Evolutionary conservation across 2,797 vertebrate species (phyloP).

Genomic region (Acrossocheilus fasciatus): DNA sequence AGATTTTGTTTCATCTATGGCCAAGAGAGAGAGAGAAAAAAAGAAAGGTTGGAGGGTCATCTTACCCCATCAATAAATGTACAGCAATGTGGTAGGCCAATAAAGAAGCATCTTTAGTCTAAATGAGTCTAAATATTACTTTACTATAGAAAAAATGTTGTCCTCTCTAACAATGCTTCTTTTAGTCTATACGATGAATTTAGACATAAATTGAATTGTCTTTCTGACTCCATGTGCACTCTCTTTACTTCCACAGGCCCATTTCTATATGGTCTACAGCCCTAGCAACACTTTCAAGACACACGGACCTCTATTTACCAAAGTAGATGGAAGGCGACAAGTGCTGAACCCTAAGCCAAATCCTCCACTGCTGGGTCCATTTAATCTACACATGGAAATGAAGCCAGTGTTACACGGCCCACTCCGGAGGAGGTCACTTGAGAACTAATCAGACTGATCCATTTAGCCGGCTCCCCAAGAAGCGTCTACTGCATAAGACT

Average conservation of each 20-base stretch:
- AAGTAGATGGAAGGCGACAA: constrained; percentile 73
- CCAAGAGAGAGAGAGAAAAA: no score
- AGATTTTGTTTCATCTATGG: no score
- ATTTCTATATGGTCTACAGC: constrained; percentile 10
- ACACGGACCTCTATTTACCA: constrained; percentile 65
- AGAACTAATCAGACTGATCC: constrained; percentile 73
- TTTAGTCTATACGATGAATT: constrained; percentile 6
- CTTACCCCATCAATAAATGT: background rate
- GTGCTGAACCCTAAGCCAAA: constrained; percentile 72
- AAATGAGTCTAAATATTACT: background rate
- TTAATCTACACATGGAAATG: constrained; percentile 78
- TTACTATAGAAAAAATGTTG: constrained; percentile 42
- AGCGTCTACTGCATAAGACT: constrained; percentile 53
- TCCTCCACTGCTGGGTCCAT: constrained; percentile 71
- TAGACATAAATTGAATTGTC: constrained; percentile 24
- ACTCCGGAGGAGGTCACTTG: constrained; percentile 69
- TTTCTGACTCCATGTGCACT: background rate
- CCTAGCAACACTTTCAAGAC: background rate
- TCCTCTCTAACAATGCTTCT: background rate
- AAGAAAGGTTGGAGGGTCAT: background rate
- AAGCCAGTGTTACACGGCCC: constrained; percentile 65
- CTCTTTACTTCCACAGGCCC: constrained; percentile 5
- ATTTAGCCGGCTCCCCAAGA: constrained; percentile 69
- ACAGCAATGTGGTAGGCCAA: background rate
- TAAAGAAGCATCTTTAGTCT: constrained; percentile 39